A percentile compares a stretch with the other conserved stretches of the same genome.
phyloP scores from a whole-genome alignment of 2,888 invertebrate genomes.

The Strigamia transsilvanica region DNA sequence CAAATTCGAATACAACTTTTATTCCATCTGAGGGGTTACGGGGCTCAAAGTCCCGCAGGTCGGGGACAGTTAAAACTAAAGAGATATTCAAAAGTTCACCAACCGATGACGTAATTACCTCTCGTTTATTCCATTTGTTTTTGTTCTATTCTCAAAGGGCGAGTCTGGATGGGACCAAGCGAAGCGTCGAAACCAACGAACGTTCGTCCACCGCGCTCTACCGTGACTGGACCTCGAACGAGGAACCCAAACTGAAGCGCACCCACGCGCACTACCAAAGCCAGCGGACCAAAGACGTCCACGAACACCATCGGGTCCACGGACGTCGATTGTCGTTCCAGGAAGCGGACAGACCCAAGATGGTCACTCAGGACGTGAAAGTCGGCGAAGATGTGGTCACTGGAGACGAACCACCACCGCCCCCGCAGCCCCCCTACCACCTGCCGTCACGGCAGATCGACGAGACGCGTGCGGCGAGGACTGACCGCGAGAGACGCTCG shows the following conservation, averaged over 20 bases:
- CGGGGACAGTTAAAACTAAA: neutral
- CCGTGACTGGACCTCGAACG: constrained; percentile 1
- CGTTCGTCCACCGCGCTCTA: neutral
- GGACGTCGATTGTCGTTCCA: neutral
- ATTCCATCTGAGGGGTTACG: neutral
- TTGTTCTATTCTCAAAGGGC: neutral
- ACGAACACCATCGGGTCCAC: constrained; percentile 24
- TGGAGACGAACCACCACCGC: constrained; percentile 50
- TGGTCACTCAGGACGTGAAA: constrained; percentile 31
- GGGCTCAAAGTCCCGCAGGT: too few relatives aligned
- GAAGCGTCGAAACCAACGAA: constrained; percentile 2
- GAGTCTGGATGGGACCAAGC: constrained; percentile 2
- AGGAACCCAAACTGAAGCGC: neutral
- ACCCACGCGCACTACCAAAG: neutral
- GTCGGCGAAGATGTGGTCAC: neutral
- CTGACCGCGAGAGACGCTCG: constrained; percentile 59
- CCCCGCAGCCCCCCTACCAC: constrained; percentile 51
- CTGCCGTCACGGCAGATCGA: neutral
- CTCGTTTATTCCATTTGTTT: neutral
- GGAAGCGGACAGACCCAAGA: neutral
- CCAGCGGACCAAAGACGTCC: neutral
- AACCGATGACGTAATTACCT: neutral
- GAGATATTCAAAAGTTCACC: neutral
- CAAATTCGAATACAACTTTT: neutral
- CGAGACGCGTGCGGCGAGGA: constrained; percentile 51